Percentiles rank a stretch among this genome's conserved stretches.
phyloP scores from a whole-genome alignment of 1,140 invertebrate genomes.

The Drosophila orena region DNA sequence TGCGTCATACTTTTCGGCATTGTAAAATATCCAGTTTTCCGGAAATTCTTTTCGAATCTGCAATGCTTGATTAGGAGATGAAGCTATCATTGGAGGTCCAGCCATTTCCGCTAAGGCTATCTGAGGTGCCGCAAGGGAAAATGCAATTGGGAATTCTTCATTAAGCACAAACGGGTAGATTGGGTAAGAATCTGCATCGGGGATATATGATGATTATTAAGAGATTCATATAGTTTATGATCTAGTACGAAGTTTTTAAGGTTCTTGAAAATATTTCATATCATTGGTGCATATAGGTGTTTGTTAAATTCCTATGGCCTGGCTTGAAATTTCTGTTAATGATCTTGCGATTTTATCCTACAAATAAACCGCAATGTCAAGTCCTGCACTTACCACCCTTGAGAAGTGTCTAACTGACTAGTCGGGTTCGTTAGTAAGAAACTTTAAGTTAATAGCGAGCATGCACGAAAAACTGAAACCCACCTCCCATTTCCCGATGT shows the following conservation, averaged over 20 bases:
- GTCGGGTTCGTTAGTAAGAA: not conserved
- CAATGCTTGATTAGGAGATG: not conserved
- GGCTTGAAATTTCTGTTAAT: too few relatives aligned
- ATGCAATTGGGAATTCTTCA: conserved; percentile 9
- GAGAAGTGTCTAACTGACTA: not conserved
- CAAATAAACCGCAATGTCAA: too few relatives aligned
- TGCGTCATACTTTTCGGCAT: conserved; percentile 40
- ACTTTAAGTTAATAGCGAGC: not conserved
- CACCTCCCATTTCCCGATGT: conserved; percentile 9
- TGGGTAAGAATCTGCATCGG: not conserved
- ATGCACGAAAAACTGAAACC: conserved; percentile 6
- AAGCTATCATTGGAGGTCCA: not conserved
- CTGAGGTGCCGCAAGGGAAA: conserved; percentile 13
- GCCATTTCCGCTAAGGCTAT: not conserved
- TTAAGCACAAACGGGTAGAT: not conserved
- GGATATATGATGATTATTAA: conserved; percentile 3
- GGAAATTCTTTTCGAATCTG: conserved; percentile 37
- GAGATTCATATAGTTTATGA: too few relatives aligned
- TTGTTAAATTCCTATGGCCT: too few relatives aligned
- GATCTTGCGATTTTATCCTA: not conserved
- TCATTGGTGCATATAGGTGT: too few relatives aligned
- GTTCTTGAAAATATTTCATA: too few relatives aligned
- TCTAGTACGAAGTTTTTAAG: too few relatives aligned
- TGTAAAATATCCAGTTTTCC: conserved; percentile 57
- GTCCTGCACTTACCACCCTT: too few relatives aligned